phyloP scores from a whole-genome alignment of 2,888 invertebrate genomes.

The Ectobius pallidus region DNA sequence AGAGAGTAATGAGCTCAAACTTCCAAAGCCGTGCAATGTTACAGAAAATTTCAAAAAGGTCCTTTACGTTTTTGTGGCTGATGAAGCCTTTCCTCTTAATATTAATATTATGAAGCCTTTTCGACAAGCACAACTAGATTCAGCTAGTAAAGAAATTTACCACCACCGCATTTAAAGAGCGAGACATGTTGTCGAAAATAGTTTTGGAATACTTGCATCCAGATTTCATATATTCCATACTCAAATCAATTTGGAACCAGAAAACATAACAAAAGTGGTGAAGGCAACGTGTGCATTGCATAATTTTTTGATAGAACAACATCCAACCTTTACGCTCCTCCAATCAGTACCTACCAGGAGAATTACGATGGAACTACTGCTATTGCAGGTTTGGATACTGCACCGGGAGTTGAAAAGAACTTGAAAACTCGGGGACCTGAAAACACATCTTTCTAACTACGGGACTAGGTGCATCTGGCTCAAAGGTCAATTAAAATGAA shows the following conservation, averaged over 20 bases:
- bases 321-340: not conserved
- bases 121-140: slow-evolving; percentile 31
- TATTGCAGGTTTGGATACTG: not conserved
- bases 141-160: slow-evolving; percentile 40
- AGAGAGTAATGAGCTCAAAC: slow-evolving; percentile 44
- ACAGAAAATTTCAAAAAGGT: slow-evolving; percentile 30
- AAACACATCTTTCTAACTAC: too few species aligned
- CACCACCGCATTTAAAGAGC: slow-evolving; percentile 46
- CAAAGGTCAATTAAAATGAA: too few species aligned
- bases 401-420: too few species aligned
- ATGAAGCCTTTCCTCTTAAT: slow-evolving; percentile 46
- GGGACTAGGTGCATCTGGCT: too few species aligned
- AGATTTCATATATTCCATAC: slow-evolving; percentile 44
- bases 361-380: slow-evolving; percentile 13
- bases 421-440: too few species aligned
- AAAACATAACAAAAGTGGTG: slow-evolving; percentile 39
- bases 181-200: slow-evolving; percentile 42
- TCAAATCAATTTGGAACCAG: slow-evolving; percentile 42
- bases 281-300: slow-evolving; percentile 43
- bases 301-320: slow-evolving; percentile 41
- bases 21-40: too few species aligned
- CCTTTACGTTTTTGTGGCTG: slow-evolving; percentile 45
- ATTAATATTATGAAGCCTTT: slow-evolving; percentile 43
- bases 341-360: not conserved
- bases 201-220: slow-evolving; percentile 43